phyloP scores from a whole-genome alignment of 2,797 vertebrate genomes.

The Anabas testudineus region DNA sequence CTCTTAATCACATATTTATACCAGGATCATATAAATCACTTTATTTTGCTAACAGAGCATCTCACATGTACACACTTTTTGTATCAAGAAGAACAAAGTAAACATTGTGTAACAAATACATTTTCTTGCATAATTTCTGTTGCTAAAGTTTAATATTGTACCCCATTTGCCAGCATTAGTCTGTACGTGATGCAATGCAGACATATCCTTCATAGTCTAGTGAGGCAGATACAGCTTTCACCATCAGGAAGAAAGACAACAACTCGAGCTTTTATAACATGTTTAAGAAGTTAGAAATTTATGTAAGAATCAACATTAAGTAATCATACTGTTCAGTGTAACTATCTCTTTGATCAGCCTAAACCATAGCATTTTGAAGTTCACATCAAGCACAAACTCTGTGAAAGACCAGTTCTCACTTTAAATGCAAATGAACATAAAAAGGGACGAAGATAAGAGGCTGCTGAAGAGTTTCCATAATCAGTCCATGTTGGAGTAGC shows the following conservation, averaged over 20 bases:
- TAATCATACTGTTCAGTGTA: slow-evolving; percentile 42
- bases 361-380: slow-evolving; percentile 26
- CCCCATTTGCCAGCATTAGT: slow-evolving; percentile 37
- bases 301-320: slow-evolving; percentile 36
- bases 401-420: slow-evolving; percentile 51
- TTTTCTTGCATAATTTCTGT: slow-evolving; percentile 19
- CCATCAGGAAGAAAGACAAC: slow-evolving; percentile 28
- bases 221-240: slow-evolving; percentile 52
- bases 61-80: slow-evolving; percentile 63
- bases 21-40: slow-evolving; percentile 54
- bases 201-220: slow-evolving; percentile 74
- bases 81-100: slow-evolving; percentile 55
- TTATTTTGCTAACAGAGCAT: slow-evolving; percentile 74
- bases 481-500: slow-evolving; percentile 90
- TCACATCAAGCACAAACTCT: slow-evolving; percentile 47
- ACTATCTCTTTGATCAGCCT: slow-evolving; percentile 40
- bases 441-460: slow-evolving; percentile 38
- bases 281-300: slow-evolving; percentile 24
- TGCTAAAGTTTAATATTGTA: slow-evolving; percentile 21
- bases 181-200: slow-evolving; percentile 30
- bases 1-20: slow-evolving; percentile 55
- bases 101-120: slow-evolving; percentile 55
- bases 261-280: slow-evolving; percentile 19
- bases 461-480: slow-evolving; percentile 52
- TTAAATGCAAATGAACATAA: slow-evolving; percentile 59